Conservation (phyloP, 2,888 invertebrate genomes). For the Boloria euphrosyne region DNA sequence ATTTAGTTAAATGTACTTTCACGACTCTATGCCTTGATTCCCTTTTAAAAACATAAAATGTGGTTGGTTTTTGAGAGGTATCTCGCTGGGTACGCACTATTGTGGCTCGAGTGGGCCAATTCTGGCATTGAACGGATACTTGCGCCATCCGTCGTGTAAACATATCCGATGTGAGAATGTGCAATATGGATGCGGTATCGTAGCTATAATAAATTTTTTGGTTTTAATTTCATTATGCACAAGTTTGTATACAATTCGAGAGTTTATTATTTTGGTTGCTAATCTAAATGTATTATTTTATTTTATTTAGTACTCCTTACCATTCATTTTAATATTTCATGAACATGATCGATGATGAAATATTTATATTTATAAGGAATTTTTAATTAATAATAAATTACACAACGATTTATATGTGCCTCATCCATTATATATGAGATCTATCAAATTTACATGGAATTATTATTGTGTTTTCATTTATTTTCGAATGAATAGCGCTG, state of each 20-base stretch:
- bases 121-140: constrained; percentile 73
- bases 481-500: constrained; percentile 71
- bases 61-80: constrained; percentile 54
- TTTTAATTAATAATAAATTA: too few relatives aligned
- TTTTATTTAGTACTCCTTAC: too few relatives aligned
- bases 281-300: too few relatives aligned
- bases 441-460: constrained; percentile 51
- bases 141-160: constrained; percentile 75
- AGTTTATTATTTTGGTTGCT: too few relatives aligned
- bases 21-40: constrained; percentile 6
- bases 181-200: constrained; percentile 52
- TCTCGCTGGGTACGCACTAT: constrained; percentile 60
- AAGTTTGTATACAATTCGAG: too few relatives aligned
- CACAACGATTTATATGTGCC: constrained; percentile 39
- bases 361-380: too few relatives aligned
- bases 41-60: constrained; percentile 49
- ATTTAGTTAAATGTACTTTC: background rate
- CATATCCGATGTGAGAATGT: constrained; percentile 49
- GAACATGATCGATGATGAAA: too few relatives aligned
- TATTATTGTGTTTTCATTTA: constrained; percentile 79
- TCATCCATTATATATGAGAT: constrained; percentile 46
- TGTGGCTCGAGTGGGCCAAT: constrained; percentile 78
- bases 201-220: background rate
- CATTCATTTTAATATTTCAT: too few relatives aligned
- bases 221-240: too few relatives aligned